Conservation (phyloP, 1,140 invertebrate genomes). For the Glomeris maerens region DNA sequence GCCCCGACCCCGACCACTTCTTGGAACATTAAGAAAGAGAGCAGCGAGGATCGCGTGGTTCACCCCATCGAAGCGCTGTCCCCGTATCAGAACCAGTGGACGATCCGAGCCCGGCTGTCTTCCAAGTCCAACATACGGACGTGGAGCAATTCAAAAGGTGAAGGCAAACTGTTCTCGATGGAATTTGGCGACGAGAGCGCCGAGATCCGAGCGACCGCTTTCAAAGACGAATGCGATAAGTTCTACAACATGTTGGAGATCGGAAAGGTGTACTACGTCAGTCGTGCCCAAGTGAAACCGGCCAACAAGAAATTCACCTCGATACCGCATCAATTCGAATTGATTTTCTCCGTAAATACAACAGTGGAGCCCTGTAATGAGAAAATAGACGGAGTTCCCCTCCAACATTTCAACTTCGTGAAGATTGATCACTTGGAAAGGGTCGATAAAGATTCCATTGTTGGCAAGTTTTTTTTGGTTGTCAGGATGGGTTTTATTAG, state of each 20-base stretch:
- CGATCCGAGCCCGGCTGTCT: constrained; percentile 77
- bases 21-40: neutral
- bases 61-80: neutral
- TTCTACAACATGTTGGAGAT: constrained; percentile 82
- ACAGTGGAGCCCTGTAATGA: constrained; percentile 55
- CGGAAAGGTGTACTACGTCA: constrained; percentile 61
- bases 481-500: too few relatives aligned
- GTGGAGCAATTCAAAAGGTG: constrained; percentile 81
- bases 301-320: constrained; percentile 80
- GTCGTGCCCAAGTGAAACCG: constrained; percentile 61
- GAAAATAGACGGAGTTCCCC: constrained; percentile 47
- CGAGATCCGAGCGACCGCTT: constrained; percentile 88
- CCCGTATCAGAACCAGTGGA: constrained; percentile 56
- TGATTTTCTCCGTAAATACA: constrained; percentile 72
- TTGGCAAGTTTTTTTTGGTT: constrained; percentile 60
- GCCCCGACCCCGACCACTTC: neutral
- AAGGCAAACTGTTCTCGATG: constrained; percentile 87
- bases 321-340: constrained; percentile 89
- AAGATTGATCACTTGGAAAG: constrained; percentile 58
- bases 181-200: constrained; percentile 85
- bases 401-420: constrained; percentile 66
- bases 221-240: constrained; percentile 77
- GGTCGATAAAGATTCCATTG: constrained; percentile 45
- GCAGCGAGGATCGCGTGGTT: neutral
- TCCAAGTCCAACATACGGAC: constrained; percentile 65